Evolutionary conservation across 2,113 vertebrate genomes (phyloP).

Genomic region (Peucedramus taeniatus): DNA sequence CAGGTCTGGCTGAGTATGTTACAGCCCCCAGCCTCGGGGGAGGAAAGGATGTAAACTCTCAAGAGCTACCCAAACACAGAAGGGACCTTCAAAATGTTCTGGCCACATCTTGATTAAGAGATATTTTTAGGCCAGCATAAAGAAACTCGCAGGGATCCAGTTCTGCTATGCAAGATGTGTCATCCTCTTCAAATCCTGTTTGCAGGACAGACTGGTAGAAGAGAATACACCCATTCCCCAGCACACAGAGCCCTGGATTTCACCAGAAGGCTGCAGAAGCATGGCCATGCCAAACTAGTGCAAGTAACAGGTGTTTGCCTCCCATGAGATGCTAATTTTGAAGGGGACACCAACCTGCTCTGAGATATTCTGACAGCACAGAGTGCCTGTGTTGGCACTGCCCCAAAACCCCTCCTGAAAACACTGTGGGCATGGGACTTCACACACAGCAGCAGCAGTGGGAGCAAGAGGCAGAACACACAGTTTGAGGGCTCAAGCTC

Average conservation of each 20-base stretch:
- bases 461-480: not conserved
- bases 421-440: not conserved
- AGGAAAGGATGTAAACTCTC: not conserved
- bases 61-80: not conserved
- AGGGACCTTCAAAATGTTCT: not conserved
- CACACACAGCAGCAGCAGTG: not conserved
- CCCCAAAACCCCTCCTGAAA: not conserved
- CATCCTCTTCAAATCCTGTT: not conserved
- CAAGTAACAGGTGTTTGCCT: not conserved
- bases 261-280: not conserved
- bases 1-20: not conserved
- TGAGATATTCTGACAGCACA: not conserved
- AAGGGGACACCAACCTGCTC: not conserved
- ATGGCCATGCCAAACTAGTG: not conserved
- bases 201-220: not conserved
- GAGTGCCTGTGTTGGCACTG: rapidly evolving
- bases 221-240: not conserved
- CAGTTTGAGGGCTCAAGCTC: not conserved
- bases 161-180: not conserved
- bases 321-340: not conserved
- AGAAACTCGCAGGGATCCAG: not conserved
- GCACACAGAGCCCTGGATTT: not conserved
- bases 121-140: not conserved
- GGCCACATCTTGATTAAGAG: not conserved
- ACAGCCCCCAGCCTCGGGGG: not conserved